A percentile compares a stretch with the other conserved stretches of the same genome.
phyloP scores from a whole-genome alignment of 2,797 vertebrate genomes.

The Rousettus madagascariensis region DNA sequence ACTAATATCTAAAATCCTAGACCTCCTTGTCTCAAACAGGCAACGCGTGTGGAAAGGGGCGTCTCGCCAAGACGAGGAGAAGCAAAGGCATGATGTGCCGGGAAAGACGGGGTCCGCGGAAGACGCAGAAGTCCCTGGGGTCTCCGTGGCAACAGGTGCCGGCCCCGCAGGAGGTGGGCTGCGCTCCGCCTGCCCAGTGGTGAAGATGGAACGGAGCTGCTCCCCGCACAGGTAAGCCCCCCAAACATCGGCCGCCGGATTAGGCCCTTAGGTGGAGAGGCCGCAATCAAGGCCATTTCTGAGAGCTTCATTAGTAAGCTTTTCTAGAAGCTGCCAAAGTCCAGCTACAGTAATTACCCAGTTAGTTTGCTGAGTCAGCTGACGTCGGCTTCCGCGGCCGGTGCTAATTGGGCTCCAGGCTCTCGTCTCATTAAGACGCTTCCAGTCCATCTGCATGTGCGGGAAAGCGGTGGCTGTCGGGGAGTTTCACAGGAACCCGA shows the following conservation, averaged over 20 bases:
- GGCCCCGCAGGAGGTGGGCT: background rate
- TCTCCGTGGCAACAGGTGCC: background rate
- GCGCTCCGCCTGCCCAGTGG: background rate
- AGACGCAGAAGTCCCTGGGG: background rate
- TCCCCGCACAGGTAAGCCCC: slow-evolving; percentile 35
- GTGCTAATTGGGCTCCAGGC: slow-evolving; percentile 85
- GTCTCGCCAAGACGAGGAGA: background rate
- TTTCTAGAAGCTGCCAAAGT: slow-evolving; percentile 73
- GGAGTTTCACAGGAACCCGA: slow-evolving; percentile 62
- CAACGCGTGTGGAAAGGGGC: background rate
- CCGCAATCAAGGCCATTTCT: slow-evolving; percentile 54
- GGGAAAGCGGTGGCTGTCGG: slow-evolving; percentile 59
- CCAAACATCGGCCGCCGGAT: slow-evolving; percentile 22
- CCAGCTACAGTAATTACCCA: slow-evolving; percentile 75
- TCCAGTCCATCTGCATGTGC: slow-evolving; percentile 82
- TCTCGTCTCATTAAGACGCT: slow-evolving; percentile 85
- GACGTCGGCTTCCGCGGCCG: slow-evolving; percentile 71
- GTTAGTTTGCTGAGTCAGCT: slow-evolving; percentile 84
- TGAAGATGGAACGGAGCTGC: background rate
- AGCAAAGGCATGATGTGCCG: background rate
- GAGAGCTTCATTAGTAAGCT: slow-evolving; percentile 75
- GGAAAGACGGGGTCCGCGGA: slow-evolving; percentile 6
- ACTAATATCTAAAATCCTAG: background rate
- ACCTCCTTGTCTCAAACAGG: background rate
- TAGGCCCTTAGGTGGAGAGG: slow-evolving; percentile 13